Percentiles rank a stretch among this genome's conserved stretches.
These are phyloP conservation scores for Pempheris klunzingeri DNA, from an alignment of 2,797 vertebrate genomes.

Conservation along the genomic window DNA sequence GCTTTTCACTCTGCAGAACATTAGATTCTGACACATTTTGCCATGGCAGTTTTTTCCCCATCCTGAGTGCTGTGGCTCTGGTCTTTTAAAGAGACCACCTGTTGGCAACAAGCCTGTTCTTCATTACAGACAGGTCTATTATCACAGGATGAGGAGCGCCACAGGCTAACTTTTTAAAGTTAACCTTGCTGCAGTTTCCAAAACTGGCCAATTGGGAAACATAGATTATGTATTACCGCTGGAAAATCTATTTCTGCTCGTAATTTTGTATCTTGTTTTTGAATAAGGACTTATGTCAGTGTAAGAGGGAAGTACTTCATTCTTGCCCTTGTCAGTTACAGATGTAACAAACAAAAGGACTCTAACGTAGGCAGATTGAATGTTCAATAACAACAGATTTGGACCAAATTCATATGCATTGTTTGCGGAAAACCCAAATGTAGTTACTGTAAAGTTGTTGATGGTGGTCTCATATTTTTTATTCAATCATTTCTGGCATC, in stretches of 20 bases:
- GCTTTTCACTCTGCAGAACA: constrained; percentile 99
- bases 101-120: constrained; percentile 92
- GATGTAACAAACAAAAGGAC: constrained; percentile 65
- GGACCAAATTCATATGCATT: constrained; percentile 49
- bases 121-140: constrained; percentile 87
- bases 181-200: constrained; percentile 83
- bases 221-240: constrained; percentile 49
- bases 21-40: constrained; percentile 99
- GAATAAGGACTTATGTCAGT: constrained; percentile 52
- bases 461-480: constrained; percentile 42
- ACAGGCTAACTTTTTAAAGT: constrained; percentile 87
- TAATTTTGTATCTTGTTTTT: constrained; percentile 67
- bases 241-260: constrained; percentile 60
- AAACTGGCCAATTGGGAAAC: constrained; percentile 61
- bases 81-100: constrained; percentile 99
- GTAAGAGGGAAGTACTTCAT: constrained; percentile 61
- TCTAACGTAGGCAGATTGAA: constrained; percentile 37
- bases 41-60: constrained; percentile 84
- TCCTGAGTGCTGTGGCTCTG: constrained; percentile 94
- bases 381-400: constrained; percentile 52
- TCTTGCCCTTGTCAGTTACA: constrained; percentile 61
- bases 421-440: constrained; percentile 38
- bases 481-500: constrained; percentile 44
- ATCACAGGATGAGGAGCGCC: constrained; percentile 85
- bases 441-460: constrained; percentile 43